Conservation (phyloP, 1,140 invertebrate species). For the Scaptodrosophila lebanonensis region DNA sequence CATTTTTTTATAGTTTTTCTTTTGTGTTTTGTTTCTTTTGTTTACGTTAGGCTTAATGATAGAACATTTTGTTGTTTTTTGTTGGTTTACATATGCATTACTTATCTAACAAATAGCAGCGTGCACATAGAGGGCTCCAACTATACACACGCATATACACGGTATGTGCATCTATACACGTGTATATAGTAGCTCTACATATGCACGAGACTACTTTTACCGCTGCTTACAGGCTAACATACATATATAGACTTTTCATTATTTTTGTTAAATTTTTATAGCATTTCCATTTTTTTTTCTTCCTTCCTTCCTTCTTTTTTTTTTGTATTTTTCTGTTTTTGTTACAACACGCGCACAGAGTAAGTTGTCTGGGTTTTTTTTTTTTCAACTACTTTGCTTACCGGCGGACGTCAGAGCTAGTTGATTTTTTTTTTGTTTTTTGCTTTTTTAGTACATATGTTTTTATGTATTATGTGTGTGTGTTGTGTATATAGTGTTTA, state of each 20-base stretch:
- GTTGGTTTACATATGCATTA: constrained; percentile 47
- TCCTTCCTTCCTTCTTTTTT: constrained; percentile 15
- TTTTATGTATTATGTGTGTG: constrained; percentile 47
- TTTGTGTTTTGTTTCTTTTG: constrained; percentile 48
- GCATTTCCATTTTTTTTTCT: too few relatives aligned
- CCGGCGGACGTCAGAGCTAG: too few relatives aligned
- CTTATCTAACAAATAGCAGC: constrained; percentile 63
- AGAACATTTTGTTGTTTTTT: constrained; percentile 43
- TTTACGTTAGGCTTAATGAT: constrained; percentile 58
- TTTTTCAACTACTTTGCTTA: constrained; percentile 11
- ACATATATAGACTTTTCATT: constrained; percentile 64
- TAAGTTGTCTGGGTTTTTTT: constrained; percentile 25
- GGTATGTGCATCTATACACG: constrained; percentile 5
- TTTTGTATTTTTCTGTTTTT: constrained; percentile 10
- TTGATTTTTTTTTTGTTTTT: too few relatives aligned
- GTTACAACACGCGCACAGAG: too few relatives aligned
- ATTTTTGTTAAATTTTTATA: constrained; percentile 36
- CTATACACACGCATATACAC: constrained; percentile 11
- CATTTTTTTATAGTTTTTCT: constrained; percentile 32
- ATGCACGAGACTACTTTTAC: constrained; percentile 60
- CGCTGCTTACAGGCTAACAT: constrained; percentile 66
- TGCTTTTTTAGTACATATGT: constrained; percentile 48
- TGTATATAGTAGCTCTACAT: constrained; percentile 26
- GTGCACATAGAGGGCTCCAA: constrained; percentile 26
- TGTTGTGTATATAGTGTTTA: constrained; percentile 44